A percentile compares a stretch with the other conserved stretches of the same genome.
phyloP scores from a whole-genome alignment of 2,888 invertebrate species.

The Oligia latruncula region DNA sequence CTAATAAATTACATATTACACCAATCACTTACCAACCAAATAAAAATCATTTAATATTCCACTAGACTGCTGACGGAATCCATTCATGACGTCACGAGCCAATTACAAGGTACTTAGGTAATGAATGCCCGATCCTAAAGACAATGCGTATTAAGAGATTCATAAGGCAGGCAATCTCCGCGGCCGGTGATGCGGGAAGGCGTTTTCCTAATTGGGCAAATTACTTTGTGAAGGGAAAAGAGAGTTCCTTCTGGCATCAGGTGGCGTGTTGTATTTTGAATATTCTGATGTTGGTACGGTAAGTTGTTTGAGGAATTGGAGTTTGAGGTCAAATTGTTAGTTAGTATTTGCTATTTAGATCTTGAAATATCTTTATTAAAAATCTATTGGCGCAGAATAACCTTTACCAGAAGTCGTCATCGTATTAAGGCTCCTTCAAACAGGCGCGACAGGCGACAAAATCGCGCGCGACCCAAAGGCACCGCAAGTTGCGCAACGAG shows the following conservation, averaged over 20 bases:
- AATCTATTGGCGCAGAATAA: background rate
- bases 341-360: background rate
- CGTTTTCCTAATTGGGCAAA: slow-evolving; percentile 85
- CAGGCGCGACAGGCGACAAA: too few species aligned
- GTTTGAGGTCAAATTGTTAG: background rate
- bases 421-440: background rate
- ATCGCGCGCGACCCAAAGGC: too few species aligned
- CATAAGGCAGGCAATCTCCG: slow-evolving; percentile 77
- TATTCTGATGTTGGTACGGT: slow-evolving; percentile 8
- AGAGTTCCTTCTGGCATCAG: slow-evolving; percentile 63
- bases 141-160: slow-evolving; percentile 66
- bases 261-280: slow-evolving; percentile 39
- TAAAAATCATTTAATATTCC: slow-evolving; percentile 37
- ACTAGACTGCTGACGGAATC: slow-evolving; percentile 33
- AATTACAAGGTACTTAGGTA: slow-evolving; percentile 58
- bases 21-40: slow-evolving; percentile 21
- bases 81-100: slow-evolving; percentile 50
- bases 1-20: background rate
- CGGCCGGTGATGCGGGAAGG: slow-evolving; percentile 79
- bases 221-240: slow-evolving; percentile 79
- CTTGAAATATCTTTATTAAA: background rate
- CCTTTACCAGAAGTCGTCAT: background rate
- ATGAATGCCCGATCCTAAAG: slow-evolving; percentile 56
- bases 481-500: too few species aligned
- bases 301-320: background rate